A percentile compares a stretch with the other conserved stretches of the same genome.
Evolutionary conservation across 1,140 invertebrate species (phyloP).

Genomic region (Plutomurus gul): DNA sequence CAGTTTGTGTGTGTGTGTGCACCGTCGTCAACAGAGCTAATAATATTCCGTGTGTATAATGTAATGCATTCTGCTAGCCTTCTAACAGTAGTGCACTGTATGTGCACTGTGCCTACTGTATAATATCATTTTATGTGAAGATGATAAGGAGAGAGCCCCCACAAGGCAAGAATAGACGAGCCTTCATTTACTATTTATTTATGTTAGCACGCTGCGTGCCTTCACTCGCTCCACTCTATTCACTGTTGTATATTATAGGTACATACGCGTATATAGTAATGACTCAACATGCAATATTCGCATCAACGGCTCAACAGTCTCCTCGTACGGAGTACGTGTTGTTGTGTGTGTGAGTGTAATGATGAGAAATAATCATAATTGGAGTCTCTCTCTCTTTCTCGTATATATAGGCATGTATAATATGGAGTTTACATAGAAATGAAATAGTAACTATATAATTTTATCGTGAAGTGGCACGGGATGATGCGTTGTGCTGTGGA

Average conservation of each 20-base stretch:
- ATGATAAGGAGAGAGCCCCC: slow-evolving; percentile 10
- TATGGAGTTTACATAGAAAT: too few relatives aligned
- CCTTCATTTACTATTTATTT: slow-evolving; percentile 30
- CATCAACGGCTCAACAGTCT: neutral
- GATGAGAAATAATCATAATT: slow-evolving; percentile 15
- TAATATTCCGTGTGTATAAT: neutral
- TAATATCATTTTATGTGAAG: neutral
- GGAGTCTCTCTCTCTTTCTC: neutral
- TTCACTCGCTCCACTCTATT: neutral
- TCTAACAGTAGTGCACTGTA: neutral
- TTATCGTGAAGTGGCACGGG: neutral
- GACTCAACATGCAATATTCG: neutral
- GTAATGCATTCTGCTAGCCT: neutral
- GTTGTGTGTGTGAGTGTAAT: neutral
- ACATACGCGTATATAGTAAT: neutral
- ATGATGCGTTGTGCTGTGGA: neutral
- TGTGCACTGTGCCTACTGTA: neutral
- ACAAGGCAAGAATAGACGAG: neutral
- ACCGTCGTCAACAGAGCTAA: too few relatives aligned
- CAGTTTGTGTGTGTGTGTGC: neutral
- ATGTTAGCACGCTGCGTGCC: neutral
- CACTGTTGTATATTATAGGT: neutral
- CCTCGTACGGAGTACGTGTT: neutral
- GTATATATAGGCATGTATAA: neutral
- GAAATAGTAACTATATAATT: neutral